These are phyloP conservation scores for Rhynchonema sp. DNA, from an alignment of 2,888 invertebrate species.

Conservation along the genomic window DNA sequence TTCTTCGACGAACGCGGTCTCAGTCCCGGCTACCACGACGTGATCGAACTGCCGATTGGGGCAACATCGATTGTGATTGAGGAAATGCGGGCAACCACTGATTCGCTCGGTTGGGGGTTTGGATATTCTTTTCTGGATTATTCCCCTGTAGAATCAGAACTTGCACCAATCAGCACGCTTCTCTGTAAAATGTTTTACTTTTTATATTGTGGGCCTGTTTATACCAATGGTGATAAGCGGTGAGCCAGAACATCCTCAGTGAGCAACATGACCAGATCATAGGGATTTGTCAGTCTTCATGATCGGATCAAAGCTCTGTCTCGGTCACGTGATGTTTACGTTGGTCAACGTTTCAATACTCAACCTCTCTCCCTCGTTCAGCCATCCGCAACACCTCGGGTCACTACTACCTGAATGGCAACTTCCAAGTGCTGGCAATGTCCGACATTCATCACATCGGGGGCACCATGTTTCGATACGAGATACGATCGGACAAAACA, in stretches of 20 bases:
- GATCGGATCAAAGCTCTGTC: too few relatives aligned
- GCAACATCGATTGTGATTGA: constrained; percentile 68
- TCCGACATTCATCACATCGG: background rate
- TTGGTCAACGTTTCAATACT: too few relatives aligned
- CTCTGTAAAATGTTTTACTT: too few relatives aligned
- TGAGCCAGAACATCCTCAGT: too few relatives aligned
- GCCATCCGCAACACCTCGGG: background rate
- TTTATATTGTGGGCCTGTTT: too few relatives aligned
- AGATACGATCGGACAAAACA: background rate
- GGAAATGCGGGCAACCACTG: constrained; percentile 61
- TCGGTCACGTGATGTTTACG: too few relatives aligned
- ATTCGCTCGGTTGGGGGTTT: constrained; percentile 60
- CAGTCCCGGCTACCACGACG: constrained; percentile 63
- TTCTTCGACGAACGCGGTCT: constrained; percentile 2
- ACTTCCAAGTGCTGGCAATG: background rate
- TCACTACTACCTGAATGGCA: background rate
- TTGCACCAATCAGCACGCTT: too few relatives aligned
- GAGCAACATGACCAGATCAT: too few relatives aligned
- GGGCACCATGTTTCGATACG: background rate
- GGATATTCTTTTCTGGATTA: too few relatives aligned
- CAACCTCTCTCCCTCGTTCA: background rate
- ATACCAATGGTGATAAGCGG: too few relatives aligned
- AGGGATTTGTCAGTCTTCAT: too few relatives aligned
- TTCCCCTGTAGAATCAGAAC: too few relatives aligned
- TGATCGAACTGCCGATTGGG: constrained; percentile 68